Percentiles rank a stretch among this genome's conserved stretches.
These are phyloP conservation scores for Lepidocolaptes lacrymiger DNA, from an alignment of 2,797 vertebrate genomes.

Conservation along the genomic window DNA sequence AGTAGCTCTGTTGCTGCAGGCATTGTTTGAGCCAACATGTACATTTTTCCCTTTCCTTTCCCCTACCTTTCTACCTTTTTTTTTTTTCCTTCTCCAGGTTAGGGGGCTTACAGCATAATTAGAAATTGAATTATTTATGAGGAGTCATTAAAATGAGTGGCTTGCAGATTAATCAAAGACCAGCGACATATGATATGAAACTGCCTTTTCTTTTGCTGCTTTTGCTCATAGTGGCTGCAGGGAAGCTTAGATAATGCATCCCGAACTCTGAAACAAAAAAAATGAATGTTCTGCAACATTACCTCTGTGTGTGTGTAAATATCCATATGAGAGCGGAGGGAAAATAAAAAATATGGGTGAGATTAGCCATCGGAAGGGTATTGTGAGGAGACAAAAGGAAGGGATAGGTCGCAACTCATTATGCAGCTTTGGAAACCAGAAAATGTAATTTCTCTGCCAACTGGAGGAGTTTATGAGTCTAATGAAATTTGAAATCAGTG, in stretches of 20 bases:
- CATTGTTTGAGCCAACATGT: slow-evolving; percentile 63
- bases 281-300: not conserved
- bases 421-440: slow-evolving; percentile 21
- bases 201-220: slow-evolving; percentile 60
- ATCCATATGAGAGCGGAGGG: slow-evolving; percentile 13
- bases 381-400: slow-evolving; percentile 32
- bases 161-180: slow-evolving; percentile 78
- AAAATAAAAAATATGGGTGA: slow-evolving; percentile 22
- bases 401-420: slow-evolving; percentile 30
- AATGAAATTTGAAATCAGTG: slow-evolving; percentile 64
- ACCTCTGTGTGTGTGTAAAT: slow-evolving; percentile 6
- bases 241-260: slow-evolving; percentile 27
- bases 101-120: slow-evolving; percentile 82
- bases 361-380: slow-evolving; percentile 26
- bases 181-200: slow-evolving; percentile 56
- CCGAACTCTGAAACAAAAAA: slow-evolving; percentile 13
- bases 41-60: slow-evolving; percentile 1
- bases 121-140: slow-evolving; percentile 91
- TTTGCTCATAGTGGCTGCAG: slow-evolving; percentile 8
- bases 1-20: slow-evolving; percentile 59
- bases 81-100: slow-evolving; percentile 72
- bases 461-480: slow-evolving; percentile 53
- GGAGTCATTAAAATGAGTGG: slow-evolving; percentile 77
- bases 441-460: slow-evolving; percentile 58
- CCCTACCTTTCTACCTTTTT: slow-evolving; percentile 45